Percentiles rank a stretch among this genome's conserved stretches.
These are phyloP conservation scores for Hylaeus volcanicus DNA, from an alignment of 1,140 invertebrate species.

Conservation along the genomic window DNA sequence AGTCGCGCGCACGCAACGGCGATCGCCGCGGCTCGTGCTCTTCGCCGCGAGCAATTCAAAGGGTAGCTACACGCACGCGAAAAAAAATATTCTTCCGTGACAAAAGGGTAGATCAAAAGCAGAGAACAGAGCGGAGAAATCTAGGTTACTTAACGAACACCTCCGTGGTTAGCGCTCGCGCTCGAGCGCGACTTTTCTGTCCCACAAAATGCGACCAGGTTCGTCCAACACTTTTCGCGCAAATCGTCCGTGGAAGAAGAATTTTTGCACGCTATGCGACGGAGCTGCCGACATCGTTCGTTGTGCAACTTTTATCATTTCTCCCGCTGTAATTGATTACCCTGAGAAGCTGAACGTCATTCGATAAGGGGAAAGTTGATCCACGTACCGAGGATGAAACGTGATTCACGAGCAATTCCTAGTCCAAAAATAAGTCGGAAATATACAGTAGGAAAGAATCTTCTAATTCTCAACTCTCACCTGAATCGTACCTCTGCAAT, in stretches of 20 bases:
- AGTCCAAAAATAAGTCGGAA: too few relatives aligned
- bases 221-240: slow-evolving; percentile 17
- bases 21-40: slow-evolving; percentile 29
- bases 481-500: too few relatives aligned
- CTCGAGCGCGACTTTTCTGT: slow-evolving; percentile 15
- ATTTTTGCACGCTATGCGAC: slow-evolving; percentile 6
- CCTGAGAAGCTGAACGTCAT: not conserved
- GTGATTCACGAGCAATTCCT: too few relatives aligned
- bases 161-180: slow-evolving; percentile 18
- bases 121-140: slow-evolving; percentile 35
- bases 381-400: not conserved
- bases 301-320: not conserved
- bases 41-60: not conserved
- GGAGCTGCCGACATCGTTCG: not conserved
- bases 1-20: slow-evolving; percentile 54
- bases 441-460: too few relatives aligned
- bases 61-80: slow-evolving; percentile 19
- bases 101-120: slow-evolving; percentile 34
- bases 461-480: too few relatives aligned
- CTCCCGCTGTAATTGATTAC: not conserved
- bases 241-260: slow-evolving; percentile 17
- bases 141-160: slow-evolving; percentile 48
- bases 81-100: slow-evolving; percentile 16
- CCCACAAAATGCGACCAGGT: slow-evolving; percentile 13
- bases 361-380: not conserved